Base-by-base conservation (phyloP, 2,797 vertebrate species). In the Bradypodion ventrale region DNA sequence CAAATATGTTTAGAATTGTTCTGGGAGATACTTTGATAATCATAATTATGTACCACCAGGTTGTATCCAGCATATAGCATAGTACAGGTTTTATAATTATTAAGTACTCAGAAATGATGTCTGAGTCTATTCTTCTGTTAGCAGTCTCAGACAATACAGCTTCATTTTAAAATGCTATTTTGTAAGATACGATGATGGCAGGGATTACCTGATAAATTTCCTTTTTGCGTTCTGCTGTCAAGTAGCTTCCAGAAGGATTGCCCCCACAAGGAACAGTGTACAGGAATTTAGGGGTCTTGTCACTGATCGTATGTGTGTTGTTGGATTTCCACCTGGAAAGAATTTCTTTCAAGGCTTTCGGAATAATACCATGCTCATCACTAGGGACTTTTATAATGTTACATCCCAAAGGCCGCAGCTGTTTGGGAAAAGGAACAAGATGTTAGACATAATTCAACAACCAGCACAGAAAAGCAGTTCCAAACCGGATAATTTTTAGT, bases 241-340 rank as follows among this genome's bases (percentile, higher is more conserved):
- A 93, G 29, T 97, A 97, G 27, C 95, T 94, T 7, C 98, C 97
- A 0, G 97, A 96, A 72, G 97, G 97, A 90, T 98, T 98, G 68
- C 95, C 96, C 35, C 97, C 97, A 16, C 97, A 98, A 77, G 97
- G 98, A 87, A 97, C 96, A n/a, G 96, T 97, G 91, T 97, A 98
- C 49, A 98, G 95, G 80, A 97, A 76, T 85, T 94, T 97, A 23
- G 97, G 97, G 1, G 88, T 87, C 0, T 89, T 94, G 93, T 94
- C 96, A 70, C 79, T 66, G 0, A 95, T 95, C 52, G 93, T 92
- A 44, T 92, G 94, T 16, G 94, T 90, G n/a, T 98, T 96, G 16
- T 95, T 70, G 37, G 96, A 96, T 72, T 94, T 94, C 97, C 97
- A 98, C 21, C 65, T 94, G 27, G 96, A 97, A 90, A 98, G 93